Conservation (phyloP, 1,140 invertebrate species). For the Caenorhabditis inopinata region DNA sequence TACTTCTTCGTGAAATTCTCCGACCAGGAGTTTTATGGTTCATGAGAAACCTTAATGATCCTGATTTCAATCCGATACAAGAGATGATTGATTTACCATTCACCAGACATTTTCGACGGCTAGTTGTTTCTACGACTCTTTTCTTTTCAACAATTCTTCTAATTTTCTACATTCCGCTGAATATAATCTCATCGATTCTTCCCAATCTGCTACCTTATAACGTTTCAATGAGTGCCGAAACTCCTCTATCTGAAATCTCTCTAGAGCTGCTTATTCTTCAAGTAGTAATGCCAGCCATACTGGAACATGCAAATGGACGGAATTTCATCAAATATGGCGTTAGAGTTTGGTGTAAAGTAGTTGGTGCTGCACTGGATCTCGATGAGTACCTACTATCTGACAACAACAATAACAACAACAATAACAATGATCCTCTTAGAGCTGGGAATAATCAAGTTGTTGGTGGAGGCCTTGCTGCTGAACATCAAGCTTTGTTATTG, state of each 20-base stretch:
- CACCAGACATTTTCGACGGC: constrained; percentile 81
- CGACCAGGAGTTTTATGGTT: constrained; percentile 77
- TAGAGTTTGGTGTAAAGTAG: constrained; percentile 77
- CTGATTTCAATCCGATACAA: constrained; percentile 89
- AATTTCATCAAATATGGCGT: constrained; percentile 86
- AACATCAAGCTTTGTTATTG: constrained; percentile 68
- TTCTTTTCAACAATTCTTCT: constrained; percentile 92
- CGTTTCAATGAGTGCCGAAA: constrained; percentile 76
- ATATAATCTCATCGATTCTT: constrained; percentile 59
- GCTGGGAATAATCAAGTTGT: not conserved
- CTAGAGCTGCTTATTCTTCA: constrained; percentile 89
- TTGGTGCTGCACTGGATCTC: constrained; percentile 39
- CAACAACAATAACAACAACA: constrained; percentile 20
- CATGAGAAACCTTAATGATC: constrained; percentile 89
- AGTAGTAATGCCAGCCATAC: constrained; percentile 87
- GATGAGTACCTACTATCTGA: constrained; percentile 45
- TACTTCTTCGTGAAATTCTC: constrained; percentile 83
- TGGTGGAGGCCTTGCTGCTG: constrained; percentile 64
- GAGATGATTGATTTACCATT: constrained; percentile 95
- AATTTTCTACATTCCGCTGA: constrained; percentile 91
- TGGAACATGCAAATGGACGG: constrained; percentile 92
- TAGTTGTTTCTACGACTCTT: constrained; percentile 83
- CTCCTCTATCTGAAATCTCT: constrained; percentile 79
- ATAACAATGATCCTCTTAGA: not conserved
- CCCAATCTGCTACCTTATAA: constrained; percentile 91